Conservation (phyloP, 2,888 invertebrate species). For the Dorcus parallelipipedus region DNA sequence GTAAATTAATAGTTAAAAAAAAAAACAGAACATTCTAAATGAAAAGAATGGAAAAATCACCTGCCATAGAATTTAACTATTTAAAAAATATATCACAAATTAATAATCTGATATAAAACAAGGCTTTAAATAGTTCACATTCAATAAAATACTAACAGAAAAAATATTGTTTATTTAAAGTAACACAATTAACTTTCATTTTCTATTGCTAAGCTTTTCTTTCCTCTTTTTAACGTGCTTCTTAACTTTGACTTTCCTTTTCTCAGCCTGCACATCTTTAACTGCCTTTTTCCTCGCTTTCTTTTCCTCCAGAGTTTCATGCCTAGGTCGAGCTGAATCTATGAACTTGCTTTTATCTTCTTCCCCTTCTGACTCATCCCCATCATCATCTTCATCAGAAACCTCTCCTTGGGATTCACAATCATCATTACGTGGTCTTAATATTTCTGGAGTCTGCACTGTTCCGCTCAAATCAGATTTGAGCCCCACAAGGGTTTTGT, state of each 20-base stretch:
- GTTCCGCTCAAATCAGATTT: conserved; percentile 76
- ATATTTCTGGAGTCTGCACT: conserved; percentile 61
- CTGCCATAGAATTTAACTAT: background rate
- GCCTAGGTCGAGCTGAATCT: conserved; percentile 65
- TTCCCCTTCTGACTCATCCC: conserved; percentile 38
- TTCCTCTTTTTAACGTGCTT: conserved; percentile 92
- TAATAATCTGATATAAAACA: background rate
- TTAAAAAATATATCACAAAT: background rate
- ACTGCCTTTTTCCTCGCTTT: conserved; percentile 83
- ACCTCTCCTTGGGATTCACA: conserved; percentile 29
- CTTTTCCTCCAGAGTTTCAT: conserved; percentile 78
- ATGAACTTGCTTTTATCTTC: conserved; percentile 56
- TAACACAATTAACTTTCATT: conserved; percentile 8
- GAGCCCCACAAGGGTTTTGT: conserved; percentile 83
- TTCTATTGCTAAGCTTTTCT: conserved; percentile 59
- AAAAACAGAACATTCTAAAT: no score
- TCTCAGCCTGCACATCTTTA: conserved; percentile 85
- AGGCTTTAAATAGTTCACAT: background rate
- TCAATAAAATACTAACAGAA: no score
- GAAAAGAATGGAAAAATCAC: no score
- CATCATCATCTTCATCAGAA: conserved; percentile 37
- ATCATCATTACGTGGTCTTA: conserved; percentile 49
- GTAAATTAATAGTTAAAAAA: background rate
- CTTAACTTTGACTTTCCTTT: conserved; percentile 82
- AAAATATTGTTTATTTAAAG: background rate